These are phyloP conservation scores for Engystomops pustulosus DNA, from an alignment of 2,113 vertebrate genomes.

Conservation along the genomic window DNA sequence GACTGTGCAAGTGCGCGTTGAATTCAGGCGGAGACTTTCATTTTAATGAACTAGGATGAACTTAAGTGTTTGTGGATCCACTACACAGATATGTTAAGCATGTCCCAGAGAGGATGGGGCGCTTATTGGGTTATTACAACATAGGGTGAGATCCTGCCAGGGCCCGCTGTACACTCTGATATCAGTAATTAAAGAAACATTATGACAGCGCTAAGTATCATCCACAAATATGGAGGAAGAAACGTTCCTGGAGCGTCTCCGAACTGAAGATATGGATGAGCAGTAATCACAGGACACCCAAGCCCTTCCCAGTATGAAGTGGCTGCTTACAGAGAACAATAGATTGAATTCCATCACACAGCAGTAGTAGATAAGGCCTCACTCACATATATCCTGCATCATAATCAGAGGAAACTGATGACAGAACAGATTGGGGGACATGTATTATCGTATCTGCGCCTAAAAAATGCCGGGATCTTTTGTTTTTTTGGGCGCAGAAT, in stretches of 20 bases:
- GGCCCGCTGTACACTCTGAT: neutral
- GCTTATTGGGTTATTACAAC: neutral
- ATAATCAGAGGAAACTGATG: too few relatives aligned
- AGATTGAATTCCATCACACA: neutral
- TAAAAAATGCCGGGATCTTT: too few relatives aligned
- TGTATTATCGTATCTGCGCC: too few relatives aligned
- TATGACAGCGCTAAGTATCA: neutral
- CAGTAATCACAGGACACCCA: neutral
- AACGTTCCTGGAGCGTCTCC: neutral
- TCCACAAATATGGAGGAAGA: neutral
- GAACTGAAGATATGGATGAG: neutral
- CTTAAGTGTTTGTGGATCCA: conserved; percentile 36
- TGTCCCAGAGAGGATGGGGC: neutral
- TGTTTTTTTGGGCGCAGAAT: too few relatives aligned
- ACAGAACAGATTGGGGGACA: too few relatives aligned
- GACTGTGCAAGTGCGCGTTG: conserved; percentile 56
- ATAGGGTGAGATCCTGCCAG: neutral
- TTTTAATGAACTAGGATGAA: conserved; percentile 54
- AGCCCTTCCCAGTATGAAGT: neutral
- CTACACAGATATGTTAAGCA: conserved; percentile 31
- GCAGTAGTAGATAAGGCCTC: neutral
- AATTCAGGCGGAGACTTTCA: conserved; percentile 39
- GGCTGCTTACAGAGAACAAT: conserved; percentile 8
- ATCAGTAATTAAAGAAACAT: neutral
- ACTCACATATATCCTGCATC: too few relatives aligned